Evolutionary conservation across 2,797 vertebrate genomes (phyloP), one percentile per base, ranked within the genome.

Genomic region (Neosilurus hyrtlii): DNA sequence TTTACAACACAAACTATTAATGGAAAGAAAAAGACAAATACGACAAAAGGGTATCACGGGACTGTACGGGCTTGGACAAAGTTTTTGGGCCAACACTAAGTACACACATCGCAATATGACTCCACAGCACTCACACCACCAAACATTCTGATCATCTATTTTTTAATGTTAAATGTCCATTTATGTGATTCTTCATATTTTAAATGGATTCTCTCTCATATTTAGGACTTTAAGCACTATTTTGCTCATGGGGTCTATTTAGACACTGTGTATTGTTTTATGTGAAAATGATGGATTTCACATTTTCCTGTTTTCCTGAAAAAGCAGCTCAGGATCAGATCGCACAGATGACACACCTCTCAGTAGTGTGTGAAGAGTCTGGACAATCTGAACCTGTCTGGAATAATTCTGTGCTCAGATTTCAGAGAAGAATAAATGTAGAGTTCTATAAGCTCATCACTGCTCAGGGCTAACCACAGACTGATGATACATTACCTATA

Each of bases 401-500:
- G 20, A 49, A 20, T 43, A 24, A 5, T 65, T 6, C 61, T 24
- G 30, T 65, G 62, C 1, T 35, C 16, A 0, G 63, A 66, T 30
- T 35, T 37, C 20, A n/a, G 30, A 70, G 9, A 67, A 9, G 30
- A 67, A 67, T 0, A 37, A 20, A 68, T 8, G 35, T 15, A 26
- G 16, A 2, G 14, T 16, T 30, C 63, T 30, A 15, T 1, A 66
- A 66, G 63, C 30, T 11, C 15, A 18, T 68, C 66, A n/a, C 70
- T 0, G 1, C 35, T 59, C 8, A 59, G 49, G 16, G 51, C 2
- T 22, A 20, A 61, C 49, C 37, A 56, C 9, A 5, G 18, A 15
- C 26, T 57, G 12, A 54, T 8, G 78, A 56, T 10, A 4, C 3
- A 7, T 43, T 93, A 99, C 98, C 98, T 98, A 83, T 99, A 96